Percentiles rank a stretch among this genome's conserved stretches.
These are phyloP conservation scores for Sclerodermus sp. DNA, from an alignment of 2,888 invertebrate genomes.

Conservation along the genomic window DNA sequence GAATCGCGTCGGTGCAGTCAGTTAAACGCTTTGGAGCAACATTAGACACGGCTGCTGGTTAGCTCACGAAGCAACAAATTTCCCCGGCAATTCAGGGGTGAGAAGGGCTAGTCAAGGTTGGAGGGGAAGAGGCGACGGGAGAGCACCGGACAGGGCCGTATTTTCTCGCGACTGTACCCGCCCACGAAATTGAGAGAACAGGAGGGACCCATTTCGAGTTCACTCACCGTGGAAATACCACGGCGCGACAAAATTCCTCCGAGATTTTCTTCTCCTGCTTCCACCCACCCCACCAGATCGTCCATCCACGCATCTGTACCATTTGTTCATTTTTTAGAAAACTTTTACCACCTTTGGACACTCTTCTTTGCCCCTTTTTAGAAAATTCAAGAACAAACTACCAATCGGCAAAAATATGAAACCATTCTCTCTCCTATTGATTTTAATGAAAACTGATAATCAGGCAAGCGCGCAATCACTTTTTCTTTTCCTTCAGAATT, in stretches of 20 bases:
- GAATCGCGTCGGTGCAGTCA: background rate
- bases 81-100: constrained; percentile 12
- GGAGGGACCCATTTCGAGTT: constrained; percentile 26
- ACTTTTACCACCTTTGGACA: too few relatives aligned
- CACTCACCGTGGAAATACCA: constrained; percentile 32
- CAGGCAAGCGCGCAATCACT: too few relatives aligned
- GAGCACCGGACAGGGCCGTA: constrained; percentile 18
- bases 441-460: too few relatives aligned
- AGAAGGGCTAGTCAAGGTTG: too few relatives aligned
- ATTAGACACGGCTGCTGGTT: constrained; percentile 17
- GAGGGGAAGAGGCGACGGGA: too few relatives aligned
- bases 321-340: too few relatives aligned
- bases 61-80: constrained; percentile 23
- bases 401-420: too few relatives aligned
- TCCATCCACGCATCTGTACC: background rate
- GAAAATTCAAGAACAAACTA: too few relatives aligned
- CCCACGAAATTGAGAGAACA: constrained; percentile 24
- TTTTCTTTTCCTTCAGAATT: too few relatives aligned
- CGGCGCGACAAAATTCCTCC: background rate
- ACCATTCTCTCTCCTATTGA: too few relatives aligned
- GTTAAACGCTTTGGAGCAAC: constrained; percentile 13
- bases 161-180: constrained; percentile 22
- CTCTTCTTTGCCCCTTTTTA: too few relatives aligned
- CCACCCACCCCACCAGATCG: background rate
- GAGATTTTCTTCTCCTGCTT: too few relatives aligned